phyloP scores from a whole-genome alignment of 37 sponge, comb jelly and placozoan species.

The Eunapius fragilis region DNA sequence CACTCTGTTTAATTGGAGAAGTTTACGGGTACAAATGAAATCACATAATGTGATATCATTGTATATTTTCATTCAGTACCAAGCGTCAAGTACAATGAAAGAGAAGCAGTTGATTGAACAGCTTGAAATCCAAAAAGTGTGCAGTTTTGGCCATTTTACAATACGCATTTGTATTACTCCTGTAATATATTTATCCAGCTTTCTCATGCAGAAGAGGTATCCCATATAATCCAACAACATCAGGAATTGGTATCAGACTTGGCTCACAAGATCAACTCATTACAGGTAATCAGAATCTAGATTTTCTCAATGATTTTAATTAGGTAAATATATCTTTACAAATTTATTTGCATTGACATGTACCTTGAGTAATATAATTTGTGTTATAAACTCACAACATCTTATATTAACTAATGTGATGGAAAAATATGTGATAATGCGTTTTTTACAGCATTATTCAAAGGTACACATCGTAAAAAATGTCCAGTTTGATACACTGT shows the following conservation, averaged over 20 bases:
- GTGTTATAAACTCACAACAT: no score
- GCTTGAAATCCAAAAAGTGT: background rate
- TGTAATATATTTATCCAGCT: background rate
- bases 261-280: background rate
- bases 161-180: background rate
- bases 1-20: background rate
- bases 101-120: background rate
- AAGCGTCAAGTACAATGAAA: background rate
- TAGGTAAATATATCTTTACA: no score
- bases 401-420: no score
- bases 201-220: constrained; percentile 5
- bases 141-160: background rate
- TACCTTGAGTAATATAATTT: no score
- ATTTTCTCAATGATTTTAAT: no score
- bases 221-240: constrained; percentile 5
- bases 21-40: background rate
- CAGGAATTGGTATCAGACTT: background rate
- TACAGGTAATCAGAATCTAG: constrained; percentile 3
- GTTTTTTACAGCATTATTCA: no score
- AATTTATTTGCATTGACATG: no score
- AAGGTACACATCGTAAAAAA: no score
- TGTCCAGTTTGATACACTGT: no score
- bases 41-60: no score
- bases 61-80: background rate
- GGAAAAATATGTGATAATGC: no score